Conservation (phyloP, 1,140 invertebrate species). For the Diploscapter pachys region DNA sequence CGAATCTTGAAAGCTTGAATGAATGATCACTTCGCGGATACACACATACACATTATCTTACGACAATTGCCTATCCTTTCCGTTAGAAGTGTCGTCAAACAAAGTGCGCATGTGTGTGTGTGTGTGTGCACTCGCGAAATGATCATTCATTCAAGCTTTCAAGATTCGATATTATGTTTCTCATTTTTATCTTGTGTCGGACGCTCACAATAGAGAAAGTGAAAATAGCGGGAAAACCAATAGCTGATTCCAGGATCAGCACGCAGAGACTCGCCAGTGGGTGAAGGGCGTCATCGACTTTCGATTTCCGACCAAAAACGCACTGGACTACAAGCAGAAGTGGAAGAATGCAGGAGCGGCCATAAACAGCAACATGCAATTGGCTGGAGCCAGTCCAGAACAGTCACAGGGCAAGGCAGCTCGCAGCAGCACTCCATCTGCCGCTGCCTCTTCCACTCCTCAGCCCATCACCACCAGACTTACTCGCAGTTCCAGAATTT, state of each 20-base stretch:
- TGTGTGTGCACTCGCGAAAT: too few relatives aligned
- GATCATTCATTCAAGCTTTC: too few relatives aligned
- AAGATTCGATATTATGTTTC: too few relatives aligned
- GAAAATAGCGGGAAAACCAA: too few relatives aligned
- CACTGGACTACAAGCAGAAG: slow-evolving; percentile 19
- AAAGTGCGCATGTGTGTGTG: too few relatives aligned
- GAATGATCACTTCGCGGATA: neutral
- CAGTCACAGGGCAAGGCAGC: slow-evolving; percentile 18
- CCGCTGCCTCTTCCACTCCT: slow-evolving; percentile 12
- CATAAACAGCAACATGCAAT: slow-evolving; percentile 26
- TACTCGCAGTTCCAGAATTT: neutral
- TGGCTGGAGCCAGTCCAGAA: neutral
- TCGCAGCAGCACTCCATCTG: slow-evolving; percentile 3
- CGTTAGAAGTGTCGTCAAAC: too few relatives aligned
- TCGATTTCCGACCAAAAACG: slow-evolving; percentile 19
- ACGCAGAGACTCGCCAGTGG: slow-evolving; percentile 19
- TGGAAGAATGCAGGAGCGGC: slow-evolving; percentile 24
- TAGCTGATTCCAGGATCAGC: slow-evolving; percentile 22
- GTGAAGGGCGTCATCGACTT: slow-evolving; percentile 27
- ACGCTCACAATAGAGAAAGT: too few relatives aligned
- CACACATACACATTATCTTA: too few relatives aligned
- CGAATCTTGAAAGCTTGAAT: neutral
- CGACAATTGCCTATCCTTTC: too few relatives aligned
- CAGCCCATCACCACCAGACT: neutral
- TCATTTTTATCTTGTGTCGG: too few relatives aligned